These are phyloP conservation scores for Sitophilus oryzae DNA, from an alignment of 1,140 invertebrate genomes.

Conservation along the genomic window DNA sequence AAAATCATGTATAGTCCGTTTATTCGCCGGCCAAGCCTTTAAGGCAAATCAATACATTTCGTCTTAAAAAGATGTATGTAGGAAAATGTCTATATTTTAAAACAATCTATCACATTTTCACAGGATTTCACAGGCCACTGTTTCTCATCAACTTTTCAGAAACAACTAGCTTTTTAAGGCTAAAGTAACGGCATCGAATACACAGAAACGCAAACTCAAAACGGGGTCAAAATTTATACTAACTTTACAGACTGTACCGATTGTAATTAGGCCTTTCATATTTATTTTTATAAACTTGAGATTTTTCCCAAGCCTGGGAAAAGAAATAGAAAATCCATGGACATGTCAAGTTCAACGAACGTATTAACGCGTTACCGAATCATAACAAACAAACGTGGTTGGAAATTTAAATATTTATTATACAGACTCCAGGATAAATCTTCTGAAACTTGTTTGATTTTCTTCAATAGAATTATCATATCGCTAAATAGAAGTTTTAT, in stretches of 20 bases:
- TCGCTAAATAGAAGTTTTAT: background rate
- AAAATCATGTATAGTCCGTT: constrained; percentile 43
- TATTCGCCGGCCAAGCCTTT: constrained; percentile 45
- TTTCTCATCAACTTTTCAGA: constrained; percentile 25
- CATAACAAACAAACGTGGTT: constrained; percentile 15
- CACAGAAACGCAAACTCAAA: constrained; percentile 38
- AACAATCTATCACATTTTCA: constrained; percentile 31
- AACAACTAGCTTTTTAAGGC: constrained; percentile 35
- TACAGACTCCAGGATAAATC: background rate
- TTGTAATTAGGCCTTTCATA: constrained; percentile 41
- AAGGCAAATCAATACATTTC: constrained; percentile 44
- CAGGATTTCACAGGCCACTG: constrained; percentile 24
- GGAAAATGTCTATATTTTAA: constrained; percentile 35
- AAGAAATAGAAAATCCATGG: constrained; percentile 39
- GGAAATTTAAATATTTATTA: constrained; percentile 6
- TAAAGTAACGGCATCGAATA: constrained; percentile 38
- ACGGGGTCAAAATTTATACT: constrained; percentile 42
- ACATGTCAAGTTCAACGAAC: constrained; percentile 18
- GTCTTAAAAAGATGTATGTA: constrained; percentile 41
- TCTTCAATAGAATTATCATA: background rate
- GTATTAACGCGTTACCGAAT: constrained; percentile 3
- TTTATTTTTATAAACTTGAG: constrained; percentile 44
- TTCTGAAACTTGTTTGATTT: constrained; percentile 2
- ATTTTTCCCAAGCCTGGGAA: constrained; percentile 40
- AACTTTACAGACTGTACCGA: constrained; percentile 33